Evolutionary conservation across 2,888 invertebrate species (phyloP).

Genomic region (Blastobasis lacticolella): DNA sequence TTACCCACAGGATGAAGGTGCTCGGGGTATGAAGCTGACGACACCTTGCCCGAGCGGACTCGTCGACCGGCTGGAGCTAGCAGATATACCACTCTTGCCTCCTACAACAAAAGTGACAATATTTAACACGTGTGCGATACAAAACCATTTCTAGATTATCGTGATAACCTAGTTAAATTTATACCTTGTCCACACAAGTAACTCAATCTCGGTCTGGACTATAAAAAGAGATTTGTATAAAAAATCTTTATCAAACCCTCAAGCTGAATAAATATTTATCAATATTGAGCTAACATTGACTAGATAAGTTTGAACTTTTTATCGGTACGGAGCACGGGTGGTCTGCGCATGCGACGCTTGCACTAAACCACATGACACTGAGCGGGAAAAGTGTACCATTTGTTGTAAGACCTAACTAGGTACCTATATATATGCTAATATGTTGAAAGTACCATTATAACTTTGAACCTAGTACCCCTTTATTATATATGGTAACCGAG

Average conservation of each 20-base stretch:
- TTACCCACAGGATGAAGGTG: slow-evolving; percentile 74
- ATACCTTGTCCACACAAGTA: too few relatives aligned
- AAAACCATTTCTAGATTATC: too few relatives aligned
- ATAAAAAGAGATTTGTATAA: too few relatives aligned
- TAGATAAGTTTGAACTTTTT: slow-evolving; percentile 38
- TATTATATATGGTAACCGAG: slow-evolving; percentile 1
- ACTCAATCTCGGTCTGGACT: too few relatives aligned
- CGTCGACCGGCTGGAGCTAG: slow-evolving; percentile 76
- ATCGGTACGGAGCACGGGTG: slow-evolving; percentile 49
- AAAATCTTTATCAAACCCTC: slow-evolving; percentile 15
- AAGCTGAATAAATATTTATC: slow-evolving; percentile 38
- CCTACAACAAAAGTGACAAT: slow-evolving; percentile 28
- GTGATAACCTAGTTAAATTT: too few relatives aligned
- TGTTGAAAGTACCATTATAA: too few relatives aligned
- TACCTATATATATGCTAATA: too few relatives aligned
- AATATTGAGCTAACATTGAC: slow-evolving; percentile 30
- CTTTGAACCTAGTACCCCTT: slow-evolving; percentile 33
- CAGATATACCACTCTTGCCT: slow-evolving; percentile 62
- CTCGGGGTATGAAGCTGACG: slow-evolving; percentile 65
- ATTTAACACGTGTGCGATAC: too few relatives aligned
- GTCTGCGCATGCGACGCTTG: slow-evolving; percentile 45
- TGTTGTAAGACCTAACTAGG: slow-evolving; percentile 26
- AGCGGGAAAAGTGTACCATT: slow-evolving; percentile 12
- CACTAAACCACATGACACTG: slow-evolving; percentile 18
- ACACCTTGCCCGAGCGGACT: slow-evolving; percentile 68